A percentile compares a stretch with the other conserved stretches of the same genome.
Evolutionary conservation across 2,797 vertebrate genomes (phyloP).

Genomic region (Leptoclinus maculatus): DNA sequence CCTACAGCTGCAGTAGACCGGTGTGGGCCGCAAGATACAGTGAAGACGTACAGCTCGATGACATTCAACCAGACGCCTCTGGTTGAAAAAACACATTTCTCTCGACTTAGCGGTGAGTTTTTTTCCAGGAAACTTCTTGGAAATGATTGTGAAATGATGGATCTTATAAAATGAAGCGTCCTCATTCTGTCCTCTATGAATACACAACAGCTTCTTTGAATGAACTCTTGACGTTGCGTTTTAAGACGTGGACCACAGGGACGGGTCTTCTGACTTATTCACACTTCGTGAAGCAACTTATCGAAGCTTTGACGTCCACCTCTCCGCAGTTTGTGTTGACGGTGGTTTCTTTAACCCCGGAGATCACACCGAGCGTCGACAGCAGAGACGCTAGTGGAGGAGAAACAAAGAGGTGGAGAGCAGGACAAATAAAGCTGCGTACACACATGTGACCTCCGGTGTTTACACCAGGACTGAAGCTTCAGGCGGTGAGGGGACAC

Average conservation of each 20-base stretch:
- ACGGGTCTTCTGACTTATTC: not conserved
- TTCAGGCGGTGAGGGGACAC: not conserved
- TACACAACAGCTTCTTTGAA: not conserved
- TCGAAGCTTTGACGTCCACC: not conserved
- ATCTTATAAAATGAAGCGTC: not conserved
- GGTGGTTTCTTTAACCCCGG: not conserved
- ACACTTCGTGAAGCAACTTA: not conserved
- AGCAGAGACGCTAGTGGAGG: constrained; percentile 16
- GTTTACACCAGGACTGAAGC: not conserved
- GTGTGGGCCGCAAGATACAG: no score
- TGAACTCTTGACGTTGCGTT: not conserved
- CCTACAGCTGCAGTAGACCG: no score
- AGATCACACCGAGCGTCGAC: constrained; percentile 12
- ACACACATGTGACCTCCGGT: not conserved
- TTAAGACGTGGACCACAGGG: not conserved
- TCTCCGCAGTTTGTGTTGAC: not conserved
- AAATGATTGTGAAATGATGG: not conserved
- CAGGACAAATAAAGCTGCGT: constrained; percentile 30
- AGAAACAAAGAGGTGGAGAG: constrained; percentile 27
- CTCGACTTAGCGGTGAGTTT: not conserved
- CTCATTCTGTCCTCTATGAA: not conserved
- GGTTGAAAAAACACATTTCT: not conserved
- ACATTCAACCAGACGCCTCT: no score
- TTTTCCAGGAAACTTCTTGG: not conserved
- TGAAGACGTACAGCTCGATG: no score